Evolutionary conservation across 2,888 invertebrate species (phyloP), one percentile per base, ranked within the genome.

Genomic region (Yponomeuta evonymella): DNA sequence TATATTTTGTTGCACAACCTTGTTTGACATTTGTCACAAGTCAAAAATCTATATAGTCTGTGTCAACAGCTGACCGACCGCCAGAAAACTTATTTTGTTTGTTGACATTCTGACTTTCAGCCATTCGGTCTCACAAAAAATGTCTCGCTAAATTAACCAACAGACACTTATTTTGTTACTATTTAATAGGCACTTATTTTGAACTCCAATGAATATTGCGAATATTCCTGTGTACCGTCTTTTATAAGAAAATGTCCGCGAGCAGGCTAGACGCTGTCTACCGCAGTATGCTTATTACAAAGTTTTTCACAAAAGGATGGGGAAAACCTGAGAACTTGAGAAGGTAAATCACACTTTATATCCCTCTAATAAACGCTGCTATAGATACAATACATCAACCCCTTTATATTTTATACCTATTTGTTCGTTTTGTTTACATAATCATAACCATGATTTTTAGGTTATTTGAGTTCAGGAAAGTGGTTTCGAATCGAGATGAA

Each of bases 241-340:
- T 58, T 58, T 9, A 15, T 58, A 58, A 58, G 10, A 79, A 90
- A 81, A 94, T 94, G 94, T 92, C 94, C 75, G 87, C 94, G 72
- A 94, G 94, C 79, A 94, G 90, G 79, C 88, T 97, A 78, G 97
- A 97, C 85, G 95, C 95, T 73, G 93, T 97, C 70, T 98, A 98
- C 84, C 94, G 98, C 76, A 96, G 96, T 83, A 94, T 98, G 81
- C 93, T 98, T 72, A 92, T 98, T 72, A 96, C 97, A 1, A 97
- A 96, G 87, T 98, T 98, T 86, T 99, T 99, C 83, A 97, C 96
- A 1, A 97, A 97, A 93, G 98, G 98, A 79, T 99, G 99, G 99
- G 99, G 99, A 8, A 95, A 96, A 82, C 97, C 98, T 36, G 97
- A 98, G 79, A 96, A 97, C 86, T 93, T 99, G 72, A 95, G 96